Percentiles rank a stretch among this genome's conserved stretches.
phyloP scores from a whole-genome alignment of 2,113 vertebrate species.

The Gallinago media region DNA sequence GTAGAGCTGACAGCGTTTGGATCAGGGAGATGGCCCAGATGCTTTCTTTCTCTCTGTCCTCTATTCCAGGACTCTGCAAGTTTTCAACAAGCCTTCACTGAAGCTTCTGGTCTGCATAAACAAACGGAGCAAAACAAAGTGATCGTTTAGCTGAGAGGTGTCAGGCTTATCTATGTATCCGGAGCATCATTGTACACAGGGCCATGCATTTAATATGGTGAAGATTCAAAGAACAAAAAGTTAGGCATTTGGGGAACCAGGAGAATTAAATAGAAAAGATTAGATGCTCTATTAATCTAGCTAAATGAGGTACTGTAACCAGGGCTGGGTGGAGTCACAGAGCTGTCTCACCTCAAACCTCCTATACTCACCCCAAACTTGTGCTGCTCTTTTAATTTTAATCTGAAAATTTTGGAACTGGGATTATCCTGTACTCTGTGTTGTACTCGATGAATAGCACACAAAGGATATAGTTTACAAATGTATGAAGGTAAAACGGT shows the following conservation, averaged over 20 bases:
- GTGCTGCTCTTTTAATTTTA: background rate
- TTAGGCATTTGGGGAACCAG: background rate
- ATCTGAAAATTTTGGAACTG: background rate
- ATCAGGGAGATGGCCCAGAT: background rate
- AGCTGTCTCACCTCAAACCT: background rate
- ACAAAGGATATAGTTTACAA: background rate
- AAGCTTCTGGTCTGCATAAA: background rate
- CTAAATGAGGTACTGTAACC: background rate
- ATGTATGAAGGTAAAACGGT: background rate
- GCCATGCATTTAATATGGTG: background rate
- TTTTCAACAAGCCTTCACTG: background rate
- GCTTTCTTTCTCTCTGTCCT: background rate
- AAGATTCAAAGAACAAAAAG: background rate
- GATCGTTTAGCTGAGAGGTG: background rate
- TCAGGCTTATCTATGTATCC: background rate
- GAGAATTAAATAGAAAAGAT: background rate
- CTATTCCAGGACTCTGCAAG: background rate
- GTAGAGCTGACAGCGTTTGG: background rate
- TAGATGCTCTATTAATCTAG: background rate
- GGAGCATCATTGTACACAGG: background rate
- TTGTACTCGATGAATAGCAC: background rate
- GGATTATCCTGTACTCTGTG: background rate
- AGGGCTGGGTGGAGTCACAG: background rate
- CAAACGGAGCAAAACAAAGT: background rate
- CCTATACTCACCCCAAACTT: background rate